Evolutionary conservation across 2,888 invertebrate species (phyloP), one percentile per base, ranked within the genome.

Genomic region (Drosophila buzzatii): DNA sequence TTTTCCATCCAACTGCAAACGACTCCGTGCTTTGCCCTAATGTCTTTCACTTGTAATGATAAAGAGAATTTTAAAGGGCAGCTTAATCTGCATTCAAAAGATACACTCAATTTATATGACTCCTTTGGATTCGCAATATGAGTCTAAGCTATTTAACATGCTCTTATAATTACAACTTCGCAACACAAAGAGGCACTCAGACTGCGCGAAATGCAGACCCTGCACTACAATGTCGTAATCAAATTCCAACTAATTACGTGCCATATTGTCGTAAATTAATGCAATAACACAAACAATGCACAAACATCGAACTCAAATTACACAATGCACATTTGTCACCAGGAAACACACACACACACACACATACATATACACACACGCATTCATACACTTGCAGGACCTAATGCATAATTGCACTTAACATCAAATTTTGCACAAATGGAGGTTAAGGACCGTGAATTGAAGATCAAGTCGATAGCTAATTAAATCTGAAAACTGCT

Each of bases 191-290:
- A 71, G 83, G 75, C 83, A 85, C 85, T 85, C 68, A 76, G 70
- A 51, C 60, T 55, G 35, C 63, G 72, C 62, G 47, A 18, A 58
- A 68, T 59, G 56, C 58, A 61, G 42, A 37, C 58, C 9, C 51
- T 51, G 53, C 53, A 53, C 10, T 39, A 71, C 72, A 86, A 81
- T 76, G 81, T 53, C 63, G 77, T 86, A 89, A 89, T 90, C 90
- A 89, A 84, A 90, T 88, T 88, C 78, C 73, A 73, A 72, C 83
- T 90, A 91, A 89, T 90, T 89, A 89, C 77, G 83, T 66, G 63
- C 72, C 89, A 85, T 90, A 90, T 90, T 91, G 91, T 88, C 73
- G 86, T 76, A 75, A 83, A 84, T 89, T 87, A 90, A 87, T 84
- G 84, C 88, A 88, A 87, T 86, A 87, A 90, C 73, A 81, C 82